Base-by-base conservation (phyloP, 1,140 invertebrate genomes). In the Musca vetustissima region DNA sequence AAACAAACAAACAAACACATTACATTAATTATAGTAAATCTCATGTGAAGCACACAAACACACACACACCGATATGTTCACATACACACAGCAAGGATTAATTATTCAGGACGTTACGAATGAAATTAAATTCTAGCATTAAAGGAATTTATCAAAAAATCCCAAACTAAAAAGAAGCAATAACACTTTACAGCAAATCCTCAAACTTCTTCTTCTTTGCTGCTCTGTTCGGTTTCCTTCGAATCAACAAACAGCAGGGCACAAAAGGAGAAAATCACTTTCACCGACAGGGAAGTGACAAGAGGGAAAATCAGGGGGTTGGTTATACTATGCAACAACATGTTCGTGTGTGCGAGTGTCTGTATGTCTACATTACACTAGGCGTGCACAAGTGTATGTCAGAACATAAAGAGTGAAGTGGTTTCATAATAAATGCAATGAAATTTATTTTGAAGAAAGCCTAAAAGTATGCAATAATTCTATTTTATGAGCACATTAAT, bases 401-500 rank as follows among this genome's bases (percentile, higher is more conserved):
- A 2, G 2, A 50, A 19, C n/a, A 50, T 1, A 4, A 21, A 50
- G 19, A 19, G 49, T 50, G 19, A 50, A 50, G 49, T 50, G 49
- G 49, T 50, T 50, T 50, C 19, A 50, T 50, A 50, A 50, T 50
- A 50, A 50, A 50, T 50, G 49, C 49, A 50, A 50, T 50, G 49
- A 50, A 50, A 50, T 50, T 50, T 50, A 50, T 50, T 50, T 21
- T 50, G 36, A 43, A 43, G 36, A 67, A 15, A 28, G 52, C 25
- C 52, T 25, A 17, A 32, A 67, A 67, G 52, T 57, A 57, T 67
- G 66, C 25, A 47, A 61, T 61, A 59, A 49, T 61, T 68, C 48
- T 68, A 61, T 9, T 68, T 68, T 68, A 68, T 61, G 53, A 59
- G 67, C 43, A 24, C 67, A 68, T 68, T 68, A 68, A 68, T 24